Evolutionary conservation across 2,113 vertebrate genomes (phyloP), one percentile per base, ranked within the genome.

Genomic region (Grus americana): DNA sequence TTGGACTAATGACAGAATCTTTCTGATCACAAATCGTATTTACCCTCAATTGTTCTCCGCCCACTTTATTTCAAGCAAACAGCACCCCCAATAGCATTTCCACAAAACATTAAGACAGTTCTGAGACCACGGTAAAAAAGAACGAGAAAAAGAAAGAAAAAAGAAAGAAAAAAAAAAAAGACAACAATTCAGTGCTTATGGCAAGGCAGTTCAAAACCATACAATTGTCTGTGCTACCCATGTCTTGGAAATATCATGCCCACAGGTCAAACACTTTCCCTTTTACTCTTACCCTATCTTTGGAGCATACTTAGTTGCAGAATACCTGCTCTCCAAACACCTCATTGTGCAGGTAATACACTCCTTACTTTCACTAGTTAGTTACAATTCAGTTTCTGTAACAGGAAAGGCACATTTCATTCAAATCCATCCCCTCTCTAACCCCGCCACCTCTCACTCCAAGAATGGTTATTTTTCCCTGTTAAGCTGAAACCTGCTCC

Each of bases 21-120:
- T 80, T 89, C 92, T 95, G 82, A 84, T 76, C 74, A 92, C 15
- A 6, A 75, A 81, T 92, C 90, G 85, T 95, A 89, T 96, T 98
- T 95, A 86, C 71, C 82, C 86, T 86, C 73, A 95, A 12, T 86
- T 92, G 61, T 90, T 94, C 94, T 95, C 92, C 52, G 17, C 91
- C 95, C 87, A 95, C 93, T 98, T 96, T 62, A 96, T 94, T 97
- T 92, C 96, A 93, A 96, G 94, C 78, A 94, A 94, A 97, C 92
- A 97, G 70, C 95, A 97, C 67, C 80, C 74, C 92, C 63, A 84
- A 67, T 74, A 93, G 91, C 78, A 94, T 89, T 87, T 92, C 36
- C 54, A 86, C 74, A 94, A 86, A 93, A 95, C 79, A 92, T 80
- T 94, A 89, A 97, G 92, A 30, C 79, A 95, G 93, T 94, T 96